Base-by-base conservation (phyloP, 2,888 invertebrate species). In the Augiades crinisus region DNA sequence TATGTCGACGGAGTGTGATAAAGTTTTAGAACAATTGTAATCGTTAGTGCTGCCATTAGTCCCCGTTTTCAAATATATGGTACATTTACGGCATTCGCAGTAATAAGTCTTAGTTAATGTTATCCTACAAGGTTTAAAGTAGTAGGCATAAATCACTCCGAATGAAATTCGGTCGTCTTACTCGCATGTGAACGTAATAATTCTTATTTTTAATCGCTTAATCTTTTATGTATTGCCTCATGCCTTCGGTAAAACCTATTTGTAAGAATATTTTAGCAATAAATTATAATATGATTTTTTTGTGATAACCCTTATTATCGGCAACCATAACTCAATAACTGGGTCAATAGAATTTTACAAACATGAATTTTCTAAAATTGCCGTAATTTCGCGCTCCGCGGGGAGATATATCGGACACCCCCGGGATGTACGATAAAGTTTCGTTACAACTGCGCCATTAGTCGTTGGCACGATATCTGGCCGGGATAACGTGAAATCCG, bases 401-500 rank as follows among this genome's bases (percentile, higher is more conserved):
- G 16, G 31, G 21, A 49, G 24, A 49, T 17, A 41, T 17, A 33
- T 49, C 41, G 33, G 40, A 41, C 38, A 8, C 33, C 33, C 16
- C 33, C 17, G 33, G 22, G 44, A 21, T 13, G 17, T 24, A 40
- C 33, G 24, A 49, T 34, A 41, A 49, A 49, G 49, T 49, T 49
- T 30, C 24, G 16, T 31, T 33, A 33, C 22, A 33, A 33, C 31
- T 31, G 38, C 31, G 24, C 49, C 49, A 49, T 49, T 49, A 49
- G 49, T 49, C 33, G 40, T 49, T 49, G 49, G 49, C 40, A 41
- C 16, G 14, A 13, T 19, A 33, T 33, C 44, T 12, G 44, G 22
- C 13, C 33, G 33, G 44, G 13, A 44, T 36, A 33, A 7, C 45
- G 34, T 36, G 24, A 43, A 50, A 34, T 43, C 24, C 27, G 19